These are phyloP conservation scores for Pseudeuparius sepicola DNA, from an alignment of 2,888 invertebrate species.

Conservation along the genomic window DNA sequence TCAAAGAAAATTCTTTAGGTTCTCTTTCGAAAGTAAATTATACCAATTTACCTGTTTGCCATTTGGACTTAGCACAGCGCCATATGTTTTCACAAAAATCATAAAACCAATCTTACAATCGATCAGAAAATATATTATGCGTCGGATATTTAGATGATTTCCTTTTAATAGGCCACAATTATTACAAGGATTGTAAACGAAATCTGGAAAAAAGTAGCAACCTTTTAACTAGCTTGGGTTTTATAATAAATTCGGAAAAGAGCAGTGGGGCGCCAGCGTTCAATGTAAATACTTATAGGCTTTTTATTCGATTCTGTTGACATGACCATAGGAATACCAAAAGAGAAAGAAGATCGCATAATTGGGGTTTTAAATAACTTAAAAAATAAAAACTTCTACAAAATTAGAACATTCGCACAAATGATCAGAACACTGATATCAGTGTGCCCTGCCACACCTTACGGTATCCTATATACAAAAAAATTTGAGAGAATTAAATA, in stretches of 20 bases:
- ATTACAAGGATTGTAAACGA: slow-evolving; percentile 4
- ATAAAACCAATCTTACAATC: too few relatives aligned
- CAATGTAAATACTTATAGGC: slow-evolving; percentile 5
- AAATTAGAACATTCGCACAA: slow-evolving; percentile 3
- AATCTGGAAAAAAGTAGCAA: too few relatives aligned
- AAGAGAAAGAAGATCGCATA: slow-evolving; percentile 1
- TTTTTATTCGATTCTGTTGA: slow-evolving; percentile 7
- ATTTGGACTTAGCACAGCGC: slow-evolving; percentile 5
- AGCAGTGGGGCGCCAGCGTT: background rate
- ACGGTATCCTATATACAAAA: slow-evolving; percentile 6
- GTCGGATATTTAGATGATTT: slow-evolving; percentile 11
- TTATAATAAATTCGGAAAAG: slow-evolving; percentile 9
- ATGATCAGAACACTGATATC: slow-evolving; percentile 6
- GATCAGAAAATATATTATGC: too few relatives aligned
- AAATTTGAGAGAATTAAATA: slow-evolving; percentile 6
- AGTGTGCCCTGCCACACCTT: slow-evolving; percentile 2
- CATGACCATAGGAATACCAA: slow-evolving; percentile 4
- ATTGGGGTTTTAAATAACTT: background rate
- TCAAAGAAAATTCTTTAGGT: slow-evolving; percentile 6
- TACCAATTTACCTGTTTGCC: slow-evolving; percentile 10
- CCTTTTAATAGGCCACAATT: background rate
- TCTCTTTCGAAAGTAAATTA: slow-evolving; percentile 3
- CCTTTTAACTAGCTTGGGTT: slow-evolving; percentile 1
- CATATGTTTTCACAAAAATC: background rate
- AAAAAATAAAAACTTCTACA: slow-evolving; percentile 4